Percentiles rank a stretch among this genome's conserved stretches.
These are phyloP conservation scores for Dendrolimus punctatus DNA, from an alignment of 1,140 invertebrate species.

Conservation along the genomic window DNA sequence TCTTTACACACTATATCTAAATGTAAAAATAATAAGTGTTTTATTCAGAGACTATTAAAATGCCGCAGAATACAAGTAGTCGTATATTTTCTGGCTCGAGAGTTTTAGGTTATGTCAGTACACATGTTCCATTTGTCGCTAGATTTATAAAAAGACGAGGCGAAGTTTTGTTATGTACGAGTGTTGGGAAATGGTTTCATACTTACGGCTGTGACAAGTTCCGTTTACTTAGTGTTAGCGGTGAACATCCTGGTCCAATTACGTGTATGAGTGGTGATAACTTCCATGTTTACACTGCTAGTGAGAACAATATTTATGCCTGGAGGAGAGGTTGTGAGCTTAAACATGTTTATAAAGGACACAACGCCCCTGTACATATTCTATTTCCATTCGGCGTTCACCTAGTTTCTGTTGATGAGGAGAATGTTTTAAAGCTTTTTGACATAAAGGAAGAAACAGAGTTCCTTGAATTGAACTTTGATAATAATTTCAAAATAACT, in stretches of 20 bases:
- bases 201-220: slow-evolving; percentile 91
- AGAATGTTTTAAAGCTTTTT: slow-evolving; percentile 87
- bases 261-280: slow-evolving; percentile 85
- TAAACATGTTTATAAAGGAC: slow-evolving; percentile 86
- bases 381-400: slow-evolving; percentile 91
- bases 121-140: slow-evolving; percentile 88
- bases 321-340: slow-evolving; percentile 92
- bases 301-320: slow-evolving; percentile 85
- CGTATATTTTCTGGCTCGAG: slow-evolving; percentile 88
- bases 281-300: slow-evolving; percentile 87
- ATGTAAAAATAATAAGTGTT: background rate
- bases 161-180: slow-evolving; percentile 92
- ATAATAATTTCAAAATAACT: slow-evolving; percentile 82
- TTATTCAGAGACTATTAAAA: slow-evolving; percentile 15
- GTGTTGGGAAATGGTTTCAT: slow-evolving; percentile 92
- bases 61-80: slow-evolving; percentile 70
- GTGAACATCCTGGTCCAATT: slow-evolving; percentile 86
- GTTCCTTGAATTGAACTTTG: slow-evolving; percentile 81
- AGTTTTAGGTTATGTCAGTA: slow-evolving; percentile 94
- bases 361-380: slow-evolving; percentile 80
- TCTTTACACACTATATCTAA: no score
- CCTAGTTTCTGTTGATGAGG: slow-evolving; percentile 89
- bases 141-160: slow-evolving; percentile 89
- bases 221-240: slow-evolving; percentile 86
- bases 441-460: slow-evolving; percentile 84